phyloP scores from a whole-genome alignment of 2,888 invertebrate species.

The Amphipyra berbera region DNA sequence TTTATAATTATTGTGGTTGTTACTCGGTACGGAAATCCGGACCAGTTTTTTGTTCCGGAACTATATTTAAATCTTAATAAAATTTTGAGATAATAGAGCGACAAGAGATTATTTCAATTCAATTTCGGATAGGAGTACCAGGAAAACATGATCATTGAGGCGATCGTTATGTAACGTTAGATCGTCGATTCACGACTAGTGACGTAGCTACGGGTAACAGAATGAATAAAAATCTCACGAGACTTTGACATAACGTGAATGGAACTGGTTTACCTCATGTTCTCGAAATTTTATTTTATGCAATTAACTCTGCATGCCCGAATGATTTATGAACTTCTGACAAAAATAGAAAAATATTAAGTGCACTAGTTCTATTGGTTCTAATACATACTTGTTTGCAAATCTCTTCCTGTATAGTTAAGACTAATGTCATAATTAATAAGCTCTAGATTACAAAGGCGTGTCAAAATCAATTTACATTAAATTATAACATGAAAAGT shows the following conservation, averaged over 20 bases:
- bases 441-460: background rate
- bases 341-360: background rate
- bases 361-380: background rate
- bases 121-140: constrained; percentile 41
- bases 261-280: constrained; percentile 5
- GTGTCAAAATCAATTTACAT: background rate
- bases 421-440: background rate
- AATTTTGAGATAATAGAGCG: constrained; percentile 11
- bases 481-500: too few relatives aligned
- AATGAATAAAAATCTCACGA: constrained; percentile 4
- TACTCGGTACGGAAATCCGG: constrained; percentile 39
- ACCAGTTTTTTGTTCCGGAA: constrained; percentile 22
- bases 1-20: constrained; percentile 6
- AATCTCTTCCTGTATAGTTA: constrained; percentile 6
- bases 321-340: background rate
- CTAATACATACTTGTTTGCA: constrained; percentile 1
- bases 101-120: constrained; percentile 22
- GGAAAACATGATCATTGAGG: constrained; percentile 31
- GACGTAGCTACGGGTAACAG: constrained; percentile 1
- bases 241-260: constrained; percentile 1
- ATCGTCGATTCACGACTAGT: constrained; percentile 9
- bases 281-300: constrained; percentile 8
- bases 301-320: constrained; percentile 1
- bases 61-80: constrained; percentile 8
- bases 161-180: constrained; percentile 12